phyloP scores from a whole-genome alignment of 2,888 invertebrate genomes.

The Aquatica leii region DNA sequence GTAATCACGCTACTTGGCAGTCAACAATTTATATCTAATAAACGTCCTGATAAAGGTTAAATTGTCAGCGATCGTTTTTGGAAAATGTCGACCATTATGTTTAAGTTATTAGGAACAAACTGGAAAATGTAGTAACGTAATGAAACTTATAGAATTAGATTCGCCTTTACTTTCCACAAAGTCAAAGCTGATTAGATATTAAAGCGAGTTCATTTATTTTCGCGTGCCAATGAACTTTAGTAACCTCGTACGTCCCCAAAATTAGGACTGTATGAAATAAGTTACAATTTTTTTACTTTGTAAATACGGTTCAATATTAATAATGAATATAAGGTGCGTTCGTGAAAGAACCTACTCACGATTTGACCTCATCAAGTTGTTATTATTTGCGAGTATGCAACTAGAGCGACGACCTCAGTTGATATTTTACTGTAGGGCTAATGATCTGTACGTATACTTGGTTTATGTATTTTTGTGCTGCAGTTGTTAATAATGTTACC shows the following conservation, averaged over 20 bases:
- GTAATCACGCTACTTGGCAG: too few species aligned
- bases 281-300: constrained; percentile 15
- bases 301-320: constrained; percentile 25
- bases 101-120: too few species aligned
- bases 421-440: constrained; percentile 38
- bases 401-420: constrained; percentile 40
- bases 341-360: constrained; percentile 35
- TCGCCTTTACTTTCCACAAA: too few species aligned
- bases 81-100: too few species aligned
- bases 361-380: constrained; percentile 39
- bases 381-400: constrained; percentile 36
- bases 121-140: too few species aligned
- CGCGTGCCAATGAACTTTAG: constrained; percentile 12
- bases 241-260: constrained; percentile 13
- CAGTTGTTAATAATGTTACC: constrained; percentile 6
- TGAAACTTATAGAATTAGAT: too few species aligned
- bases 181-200: constrained; percentile 5
- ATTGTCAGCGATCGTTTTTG: too few species aligned
- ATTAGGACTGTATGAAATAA: constrained; percentile 12
- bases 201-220: constrained; percentile 12
- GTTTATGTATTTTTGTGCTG: constrained; percentile 10
- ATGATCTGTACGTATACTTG: constrained; percentile 30
- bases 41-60: too few species aligned
- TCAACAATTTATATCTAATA: too few species aligned
- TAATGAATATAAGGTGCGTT: constrained; percentile 33